Evolutionary conservation across 2,888 invertebrate genomes (phyloP).

Genomic region (Matsumyia berberina): DNA sequence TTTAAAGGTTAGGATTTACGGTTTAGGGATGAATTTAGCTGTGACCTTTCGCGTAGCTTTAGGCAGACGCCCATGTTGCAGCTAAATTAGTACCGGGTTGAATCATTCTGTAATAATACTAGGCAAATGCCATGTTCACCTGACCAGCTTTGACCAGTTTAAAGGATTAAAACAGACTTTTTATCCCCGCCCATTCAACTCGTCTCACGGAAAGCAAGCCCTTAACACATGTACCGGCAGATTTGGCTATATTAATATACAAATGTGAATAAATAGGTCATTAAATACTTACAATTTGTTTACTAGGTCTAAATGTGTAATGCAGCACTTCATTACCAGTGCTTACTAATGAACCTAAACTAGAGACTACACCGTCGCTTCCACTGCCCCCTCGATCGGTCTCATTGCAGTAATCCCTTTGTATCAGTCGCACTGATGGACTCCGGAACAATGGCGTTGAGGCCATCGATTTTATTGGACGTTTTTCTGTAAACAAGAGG

Average conservation of each 20-base stretch:
- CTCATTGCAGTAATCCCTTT: conserved; percentile 83
- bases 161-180: no score
- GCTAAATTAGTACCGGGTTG: no score
- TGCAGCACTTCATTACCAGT: conserved; percentile 84
- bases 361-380: conserved; percentile 78
- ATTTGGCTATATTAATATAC: neutral
- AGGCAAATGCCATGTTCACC: no score
- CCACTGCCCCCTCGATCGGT: conserved; percentile 80
- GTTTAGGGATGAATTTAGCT: no score
- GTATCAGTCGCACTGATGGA: conserved; percentile 83
- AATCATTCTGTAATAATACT: no score
- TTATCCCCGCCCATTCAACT: no score
- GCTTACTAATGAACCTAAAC: conserved; percentile 81
- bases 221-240: no score
- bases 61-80: no score
- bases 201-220: no score
- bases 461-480: conserved; percentile 83
- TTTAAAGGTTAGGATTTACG: no score
- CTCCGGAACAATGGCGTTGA: conserved; percentile 84
- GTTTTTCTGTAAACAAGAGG: conserved; percentile 81
- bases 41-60: no score
- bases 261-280: neutral
- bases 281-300: conserved; percentile 84
- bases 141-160: no score
- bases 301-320: conserved; percentile 85